Evolutionary conservation across 1,140 invertebrate genomes (phyloP), one percentile per base, ranked within the genome.

Genomic region (Chrysopa pallens): DNA sequence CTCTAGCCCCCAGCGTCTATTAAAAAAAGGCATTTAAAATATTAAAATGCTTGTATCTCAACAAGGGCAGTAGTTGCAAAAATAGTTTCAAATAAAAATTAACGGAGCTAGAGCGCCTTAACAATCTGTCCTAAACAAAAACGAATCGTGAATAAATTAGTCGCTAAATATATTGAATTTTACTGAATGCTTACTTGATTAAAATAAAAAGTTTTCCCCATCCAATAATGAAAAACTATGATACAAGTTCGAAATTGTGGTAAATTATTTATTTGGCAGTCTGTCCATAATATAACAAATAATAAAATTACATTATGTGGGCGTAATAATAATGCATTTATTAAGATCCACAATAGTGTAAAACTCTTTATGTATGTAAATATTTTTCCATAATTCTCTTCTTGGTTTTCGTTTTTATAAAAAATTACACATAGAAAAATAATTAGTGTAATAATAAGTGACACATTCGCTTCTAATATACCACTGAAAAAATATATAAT

Each of bases 291-390:
- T 33, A 73, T 66, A 46, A 77, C 61, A 1, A 80, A 73, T 17
- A 88, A 57, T 48, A 90, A 64, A 23, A 81, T 65, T 1, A 83
- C 67, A 54, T 90, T 89, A 46, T 87, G 74, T 0, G 84, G 76
- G 49, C 80, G 70, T 51, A 81, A 70, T 28, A 90, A 56, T 31
- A 91, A 53, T 1, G 70, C 60, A 1, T 70, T 65, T 31, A 81
- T 56, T 42, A 84, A 61, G 7, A 74, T 60, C 70, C 71, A 80
- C 1, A 49, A 51, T 43, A 60, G 48, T 31, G 51, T 43, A 13
- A 53, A 35, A 17, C 42, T 40, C 27, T 33, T 40, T 33, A 28
- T 43, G 31, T 39, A 42, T 28, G 14, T 12, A 45, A 35, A 40
- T 38, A 36, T 45, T 7, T 12, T 44, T 45, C 40, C 54, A 48